Evolutionary conservation across 2,888 invertebrate genomes (phyloP), one percentile per base, ranked within the genome.

Genomic region (Augiades crinisus): DNA sequence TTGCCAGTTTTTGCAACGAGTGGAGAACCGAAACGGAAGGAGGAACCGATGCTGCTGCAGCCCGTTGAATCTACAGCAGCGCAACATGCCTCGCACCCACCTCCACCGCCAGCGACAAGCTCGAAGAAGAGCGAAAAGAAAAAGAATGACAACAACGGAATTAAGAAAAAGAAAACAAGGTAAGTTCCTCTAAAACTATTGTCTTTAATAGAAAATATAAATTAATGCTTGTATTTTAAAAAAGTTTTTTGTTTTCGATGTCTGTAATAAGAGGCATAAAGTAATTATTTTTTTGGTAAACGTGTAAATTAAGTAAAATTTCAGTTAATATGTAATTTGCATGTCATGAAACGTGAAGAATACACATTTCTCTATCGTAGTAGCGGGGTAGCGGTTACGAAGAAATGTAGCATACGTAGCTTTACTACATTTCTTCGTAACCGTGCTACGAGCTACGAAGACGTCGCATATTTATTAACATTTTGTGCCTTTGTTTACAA

Each of bases 101-200:
- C 70, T 63, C 89, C 87, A 62, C 65, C 91, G 53, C 60, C 88
- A 36, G 59, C 82, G 57, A 36, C 91, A 6, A 83, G 91, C 4
- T 92, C 92, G 58, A 94, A 92, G 70, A 93, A 94, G 64, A 95
- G 95, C 70, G 94, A 93, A 49, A 94, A 94, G 78, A 95, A 96
- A 81, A 96, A 96, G 78, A 92, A 91, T 65, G 95, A 95, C 75
- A 95, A 95, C 67, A 96, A 95, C 75, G 95, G 95, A 40, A 95
- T 96, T 27, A 97, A 97, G 79, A 97, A 97, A 87, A 97, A 97
- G 84, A 97, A 97, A 88, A 97, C 97, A 47, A 95, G 97, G 97
- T 96, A 78, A 63, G 73, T 14, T 16, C 4, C 10, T 5, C n/a
- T n/a, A n/a, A n/a, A n/a, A n/a, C 5, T 21, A 19, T 33, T 14